Base-by-base conservation (phyloP, 1,140 invertebrate species). In the Neodiprion fabricii region DNA sequence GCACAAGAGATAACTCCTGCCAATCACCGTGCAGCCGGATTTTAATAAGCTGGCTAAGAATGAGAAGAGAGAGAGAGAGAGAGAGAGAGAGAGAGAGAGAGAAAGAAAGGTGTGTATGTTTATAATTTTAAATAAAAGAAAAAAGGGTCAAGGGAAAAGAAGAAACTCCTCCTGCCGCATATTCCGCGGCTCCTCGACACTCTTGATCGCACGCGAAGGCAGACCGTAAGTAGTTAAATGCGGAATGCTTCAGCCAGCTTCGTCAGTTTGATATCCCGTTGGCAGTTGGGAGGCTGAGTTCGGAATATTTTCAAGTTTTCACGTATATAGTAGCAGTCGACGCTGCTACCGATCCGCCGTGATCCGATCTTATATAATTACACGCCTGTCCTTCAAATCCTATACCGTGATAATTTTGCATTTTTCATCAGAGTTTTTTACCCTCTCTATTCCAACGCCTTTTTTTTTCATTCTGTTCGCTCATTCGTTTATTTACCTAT, bases 241-340 rank as follows among this genome's bases (percentile, higher is more conserved):
- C n/a, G 53, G n/a, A 61, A 61, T 61, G 53, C 53, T 61, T 61
- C 53, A 8, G n/a, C 11, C 11, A 61, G 53, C 53, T 61, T 61
- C 53, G 8, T 61, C 53, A 61, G 53, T 61, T 61, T 61, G 53
- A 61, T 61, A 61, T 61, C 53, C 53, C 8, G 53, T 61, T 61
- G 53, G 53, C 53, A 61, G 11, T 14, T 61, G 53, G 53, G 9
- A 61, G 53, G 53, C 53, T 61, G 53, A 61, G 53, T 17, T 61
- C 11, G 11, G 53, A 61, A 61, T 61, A 61, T 61, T 61, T 61
- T 61, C 53, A 61, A 12, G 11, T 61, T 61, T 61, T 61, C 53
- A 61, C 53, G n/a, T 17, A 17, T 17, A 12, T 61, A 17, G 53
- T 61, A 61, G 53, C 53, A 61, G 53, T 53, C 11, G 53, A 61